Percentiles rank a stretch among this genome's conserved stretches.
Evolutionary conservation across 2,888 invertebrate genomes (phyloP).

Genomic region (Phymatocera aterrima): DNA sequence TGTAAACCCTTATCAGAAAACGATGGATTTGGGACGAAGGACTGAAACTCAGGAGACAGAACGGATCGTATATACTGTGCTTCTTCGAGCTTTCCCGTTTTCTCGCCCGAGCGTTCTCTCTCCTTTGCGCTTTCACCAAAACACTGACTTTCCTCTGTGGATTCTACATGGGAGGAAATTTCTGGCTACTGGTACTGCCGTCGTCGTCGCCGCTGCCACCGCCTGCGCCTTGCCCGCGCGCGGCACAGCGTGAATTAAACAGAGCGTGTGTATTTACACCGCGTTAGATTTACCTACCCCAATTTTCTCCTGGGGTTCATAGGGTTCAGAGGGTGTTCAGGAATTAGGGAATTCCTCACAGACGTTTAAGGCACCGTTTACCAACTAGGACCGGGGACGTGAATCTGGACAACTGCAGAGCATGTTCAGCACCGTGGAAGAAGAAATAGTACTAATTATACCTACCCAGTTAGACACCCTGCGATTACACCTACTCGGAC

Average conservation of each 20-base stretch:
- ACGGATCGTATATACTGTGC: too few relatives aligned
- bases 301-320: background rate
- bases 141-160: too few relatives aligned
- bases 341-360: conserved; percentile 32
- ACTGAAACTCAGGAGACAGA: too few relatives aligned
- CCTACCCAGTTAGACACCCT: background rate
- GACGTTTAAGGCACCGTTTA: conserved; percentile 17
- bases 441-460: conserved; percentile 33
- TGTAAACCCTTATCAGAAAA: too few relatives aligned
- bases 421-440: conserved; percentile 2
- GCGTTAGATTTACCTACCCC: background rate
- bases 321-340: background rate
- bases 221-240: too few relatives aligned
- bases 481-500: background rate
- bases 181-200: too few relatives aligned
- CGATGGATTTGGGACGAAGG: too few relatives aligned
- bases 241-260: background rate
- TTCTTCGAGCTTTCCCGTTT: too few relatives aligned
- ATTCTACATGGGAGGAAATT: too few relatives aligned
- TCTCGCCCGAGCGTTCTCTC: too few relatives aligned
- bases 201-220: too few relatives aligned
- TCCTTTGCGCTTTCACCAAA: too few relatives aligned
- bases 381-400: conserved; percentile 1
- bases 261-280: background rate
- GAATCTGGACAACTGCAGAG: background rate